These are phyloP conservation scores for Apis florea DNA, from an alignment of 1,140 invertebrate genomes.

Conservation along the genomic window DNA sequence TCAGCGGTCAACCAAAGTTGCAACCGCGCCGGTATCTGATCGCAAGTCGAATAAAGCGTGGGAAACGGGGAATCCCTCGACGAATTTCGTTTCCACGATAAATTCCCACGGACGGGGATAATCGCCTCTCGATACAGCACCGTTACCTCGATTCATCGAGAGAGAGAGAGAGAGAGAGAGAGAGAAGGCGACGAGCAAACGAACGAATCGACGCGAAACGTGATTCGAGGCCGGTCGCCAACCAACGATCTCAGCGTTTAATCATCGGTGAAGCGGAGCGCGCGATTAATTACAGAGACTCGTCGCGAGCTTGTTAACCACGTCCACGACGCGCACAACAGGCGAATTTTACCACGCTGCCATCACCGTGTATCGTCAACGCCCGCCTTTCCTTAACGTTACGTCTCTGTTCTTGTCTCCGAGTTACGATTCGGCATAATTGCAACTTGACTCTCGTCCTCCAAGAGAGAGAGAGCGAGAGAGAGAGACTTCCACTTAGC, in stretches of 20 bases:
- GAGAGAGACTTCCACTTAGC: conserved; percentile 19
- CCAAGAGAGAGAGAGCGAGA: neutral
- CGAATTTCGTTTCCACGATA: neutral
- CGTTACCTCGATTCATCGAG: neutral
- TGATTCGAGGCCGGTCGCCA: neutral
- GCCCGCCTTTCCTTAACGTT: conserved; percentile 15
- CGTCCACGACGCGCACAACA: conserved; percentile 14
- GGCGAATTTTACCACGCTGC: conserved; percentile 52
- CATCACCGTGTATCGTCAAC: conserved; percentile 52
- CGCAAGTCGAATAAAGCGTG: neutral
- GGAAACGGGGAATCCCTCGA: neutral
- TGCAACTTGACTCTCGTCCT: conserved; percentile 58
- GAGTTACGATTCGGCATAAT: conserved; percentile 59
- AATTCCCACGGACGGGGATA: neutral
- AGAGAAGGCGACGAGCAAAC: neutral
- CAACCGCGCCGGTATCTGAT: no score
- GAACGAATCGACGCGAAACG: neutral
- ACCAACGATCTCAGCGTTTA: conserved; percentile 24
- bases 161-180: no score
- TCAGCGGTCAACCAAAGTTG: neutral
- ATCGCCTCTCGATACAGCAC: neutral
- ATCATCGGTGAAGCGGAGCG: conserved; percentile 26
- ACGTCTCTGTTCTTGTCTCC: conserved; percentile 25
- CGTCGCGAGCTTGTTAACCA: conserved; percentile 13
- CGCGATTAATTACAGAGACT: conserved; percentile 44